Percentiles rank a stretch among this genome's conserved stretches.
These are phyloP conservation scores for Nasonia oneida DNA, from an alignment of 2,888 invertebrate species.

Conservation along the genomic window DNA sequence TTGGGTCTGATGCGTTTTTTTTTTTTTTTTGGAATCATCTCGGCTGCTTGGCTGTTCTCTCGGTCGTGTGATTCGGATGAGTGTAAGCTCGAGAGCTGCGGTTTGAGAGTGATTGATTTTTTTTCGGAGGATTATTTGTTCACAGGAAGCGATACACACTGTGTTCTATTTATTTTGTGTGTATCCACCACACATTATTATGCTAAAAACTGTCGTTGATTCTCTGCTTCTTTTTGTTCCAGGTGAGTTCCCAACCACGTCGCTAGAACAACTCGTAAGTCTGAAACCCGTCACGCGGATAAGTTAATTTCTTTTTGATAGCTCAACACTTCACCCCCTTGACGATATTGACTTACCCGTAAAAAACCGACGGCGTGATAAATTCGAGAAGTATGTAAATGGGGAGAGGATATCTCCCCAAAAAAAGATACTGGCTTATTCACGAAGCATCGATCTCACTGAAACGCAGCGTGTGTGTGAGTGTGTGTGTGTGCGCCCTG, in stretches of 20 bases:
- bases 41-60: not conserved
- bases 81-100: constrained; percentile 1
- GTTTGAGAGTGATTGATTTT: not conserved
- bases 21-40: constrained; percentile 20
- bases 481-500: not conserved
- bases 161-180: not conserved
- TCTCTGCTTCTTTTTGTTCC: constrained; percentile 31
- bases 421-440: constrained; percentile 46
- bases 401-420: constrained; percentile 1
- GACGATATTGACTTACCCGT: constrained; percentile 19
- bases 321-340: not conserved
- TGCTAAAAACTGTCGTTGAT: too few relatives aligned
- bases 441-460: constrained; percentile 51
- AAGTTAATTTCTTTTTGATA: not conserved
- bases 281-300: not conserved
- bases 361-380: constrained; percentile 19
- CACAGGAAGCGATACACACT: not conserved
- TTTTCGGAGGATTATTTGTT: not conserved
- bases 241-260: constrained; percentile 17
- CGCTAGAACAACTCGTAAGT: constrained; percentile 14
- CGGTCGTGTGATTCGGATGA: constrained; percentile 24
- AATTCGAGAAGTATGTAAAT: constrained; percentile 28
- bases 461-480: not conserved
- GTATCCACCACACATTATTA: too few relatives aligned
- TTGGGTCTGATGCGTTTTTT: not conserved